phyloP scores from a whole-genome alignment of 2,797 vertebrate species.

The Sylvilagus floridanus region DNA sequence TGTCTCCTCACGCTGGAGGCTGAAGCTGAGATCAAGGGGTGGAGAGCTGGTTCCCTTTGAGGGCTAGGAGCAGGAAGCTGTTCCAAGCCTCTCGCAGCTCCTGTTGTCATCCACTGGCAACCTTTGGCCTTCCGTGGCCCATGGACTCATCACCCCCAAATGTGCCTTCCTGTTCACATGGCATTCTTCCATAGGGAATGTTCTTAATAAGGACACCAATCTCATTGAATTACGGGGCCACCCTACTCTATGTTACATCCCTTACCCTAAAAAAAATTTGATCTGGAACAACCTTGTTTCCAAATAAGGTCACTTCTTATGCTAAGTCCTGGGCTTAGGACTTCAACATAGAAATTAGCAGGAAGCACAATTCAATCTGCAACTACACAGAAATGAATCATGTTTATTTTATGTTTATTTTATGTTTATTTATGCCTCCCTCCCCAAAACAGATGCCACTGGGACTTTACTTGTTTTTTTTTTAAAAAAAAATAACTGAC shows the following conservation, averaged over 20 bases:
- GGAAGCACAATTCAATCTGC: neutral
- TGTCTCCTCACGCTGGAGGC: neutral
- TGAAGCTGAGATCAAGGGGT: neutral
- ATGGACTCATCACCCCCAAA: neutral
- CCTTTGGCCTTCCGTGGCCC: neutral
- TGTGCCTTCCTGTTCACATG: neutral
- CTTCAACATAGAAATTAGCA: neutral
- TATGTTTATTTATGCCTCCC: neutral
- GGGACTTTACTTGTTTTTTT: slow-evolving; percentile 47
- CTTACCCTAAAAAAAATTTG: neutral
- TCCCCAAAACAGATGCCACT: neutral
- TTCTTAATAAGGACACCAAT: neutral
- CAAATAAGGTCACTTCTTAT: neutral
- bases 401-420: neutral
- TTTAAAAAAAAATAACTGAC: slow-evolving; percentile 44
- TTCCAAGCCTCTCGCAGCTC: neutral
- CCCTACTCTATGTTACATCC: neutral
- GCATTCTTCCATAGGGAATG: neutral
- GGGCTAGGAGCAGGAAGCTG: neutral
- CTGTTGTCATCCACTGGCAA: neutral
- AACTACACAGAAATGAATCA: neutral
- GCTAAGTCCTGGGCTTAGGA: neutral
- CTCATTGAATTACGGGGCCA: neutral
- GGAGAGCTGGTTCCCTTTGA: neutral
- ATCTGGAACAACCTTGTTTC: neutral